Base-by-base conservation (phyloP, 2,797 vertebrate genomes). In the Sebastes nivosus region DNA sequence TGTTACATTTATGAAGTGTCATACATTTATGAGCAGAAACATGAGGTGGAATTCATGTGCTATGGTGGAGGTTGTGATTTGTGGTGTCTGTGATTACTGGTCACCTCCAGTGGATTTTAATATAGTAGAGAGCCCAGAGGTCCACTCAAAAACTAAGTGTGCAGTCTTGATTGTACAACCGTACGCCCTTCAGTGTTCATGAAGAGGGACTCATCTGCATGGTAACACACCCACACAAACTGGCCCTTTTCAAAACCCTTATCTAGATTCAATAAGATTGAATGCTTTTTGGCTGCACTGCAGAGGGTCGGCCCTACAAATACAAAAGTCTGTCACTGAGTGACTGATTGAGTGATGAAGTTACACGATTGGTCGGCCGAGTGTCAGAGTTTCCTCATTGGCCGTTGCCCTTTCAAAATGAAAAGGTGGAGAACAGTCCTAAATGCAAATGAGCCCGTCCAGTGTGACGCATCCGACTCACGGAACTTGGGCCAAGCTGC, bases 51-150 rank as follows among this genome's bases (percentile, higher is more conserved):
- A 55, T 60, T 24, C 27, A 18, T 67, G 18, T 29, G 20, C 54
- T 60, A 29, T 25, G n/a, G 46, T 50, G 38, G 55, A 77, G 25
- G 55, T n/a, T 11, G 22, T 57, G 29, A 72, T 59, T 64, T 74
- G 14, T 75, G 63, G 71, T 84, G 38, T 66, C 77, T 78, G 57
- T 71, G 57, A 70, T 79, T 42, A 63, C 71, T 52, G 50, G 24
- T 54, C 25, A 55, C 32, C 58, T 42, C 25, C 24, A 67, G 16
- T 29, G 63, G 30, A 12, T 38, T 74, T 74, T 61, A 24, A 50
- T 50, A 50, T 50, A 50, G 46, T 18, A 20, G 46, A 50, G n/a
- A 63, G 55, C 20, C 64, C 42, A 55, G 24, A 61, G 25, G 57
- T 57, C 22, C n/a, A n/a, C 67, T 54, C 24, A 60, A 59, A 71